Evolutionary conservation across 2,888 invertebrate species (phyloP).

Genomic region (Pollenia griseotomentosa): DNA sequence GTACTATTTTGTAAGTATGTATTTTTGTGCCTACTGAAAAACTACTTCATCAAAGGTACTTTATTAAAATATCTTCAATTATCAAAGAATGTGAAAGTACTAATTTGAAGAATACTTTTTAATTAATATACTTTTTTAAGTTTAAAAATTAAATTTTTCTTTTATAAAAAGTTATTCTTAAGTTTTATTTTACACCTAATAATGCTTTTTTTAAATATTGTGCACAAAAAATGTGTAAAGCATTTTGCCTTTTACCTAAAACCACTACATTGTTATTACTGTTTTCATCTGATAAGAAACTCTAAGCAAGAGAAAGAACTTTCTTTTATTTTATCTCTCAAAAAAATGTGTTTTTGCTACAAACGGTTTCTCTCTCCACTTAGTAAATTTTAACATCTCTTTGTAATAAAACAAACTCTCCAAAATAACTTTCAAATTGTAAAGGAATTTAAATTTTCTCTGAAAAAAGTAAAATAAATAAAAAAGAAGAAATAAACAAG

Average conservation of each 20-base stretch:
- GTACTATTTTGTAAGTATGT: no score
- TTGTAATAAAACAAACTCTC: conserved; percentile 1
- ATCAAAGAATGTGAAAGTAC: no score
- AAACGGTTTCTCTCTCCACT: background rate
- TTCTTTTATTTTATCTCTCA: conserved; percentile 13
- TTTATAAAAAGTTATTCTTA: no score
- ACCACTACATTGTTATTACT: background rate
- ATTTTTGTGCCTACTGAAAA: no score
- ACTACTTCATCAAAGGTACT: no score
- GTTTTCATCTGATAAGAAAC: conserved; percentile 9
- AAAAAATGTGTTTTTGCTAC: background rate
- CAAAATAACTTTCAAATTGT: conserved; percentile 2
- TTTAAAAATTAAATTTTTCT: no score
- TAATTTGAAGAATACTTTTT: no score
- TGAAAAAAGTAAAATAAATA: background rate
- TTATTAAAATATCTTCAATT: no score
- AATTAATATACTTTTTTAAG: no score
- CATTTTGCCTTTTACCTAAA: background rate
- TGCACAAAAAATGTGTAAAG: no score
- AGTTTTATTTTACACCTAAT: no score
- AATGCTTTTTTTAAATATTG: no score
- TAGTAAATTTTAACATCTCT: background rate
- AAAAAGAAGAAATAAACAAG: background rate
- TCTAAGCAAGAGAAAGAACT: background rate
- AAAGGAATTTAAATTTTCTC: background rate